phyloP scores from a whole-genome alignment of 1,140 invertebrate species.

The Pseudomyrmex cubaensis region DNA sequence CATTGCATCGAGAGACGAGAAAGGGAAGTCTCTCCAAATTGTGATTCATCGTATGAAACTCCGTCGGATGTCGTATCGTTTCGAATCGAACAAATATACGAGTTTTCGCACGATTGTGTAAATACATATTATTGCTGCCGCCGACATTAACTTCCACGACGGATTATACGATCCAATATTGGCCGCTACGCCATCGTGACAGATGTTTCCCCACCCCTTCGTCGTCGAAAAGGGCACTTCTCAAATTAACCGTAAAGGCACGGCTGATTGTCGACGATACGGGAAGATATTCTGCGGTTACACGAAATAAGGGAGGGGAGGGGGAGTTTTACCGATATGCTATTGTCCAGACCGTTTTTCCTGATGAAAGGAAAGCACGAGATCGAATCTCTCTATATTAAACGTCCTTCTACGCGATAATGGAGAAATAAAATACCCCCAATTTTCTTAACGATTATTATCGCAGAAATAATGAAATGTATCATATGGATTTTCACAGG shows the following conservation, averaged over 20 bases:
- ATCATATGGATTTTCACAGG: background rate
- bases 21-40: background rate
- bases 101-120: conserved; percentile 42
- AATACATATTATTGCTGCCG: conserved; percentile 60
- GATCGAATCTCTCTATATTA: background rate
- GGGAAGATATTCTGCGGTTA: conserved; percentile 41
- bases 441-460: background rate
- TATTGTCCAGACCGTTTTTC: conserved; percentile 13
- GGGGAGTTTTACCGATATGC: background rate
- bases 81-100: conserved; percentile 40
- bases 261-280: conserved; percentile 31
- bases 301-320: background rate
- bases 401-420: background rate
- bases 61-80: conserved; percentile 1
- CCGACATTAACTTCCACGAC: conserved; percentile 69
- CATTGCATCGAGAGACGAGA: background rate
- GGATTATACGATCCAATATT: conserved; percentile 50
- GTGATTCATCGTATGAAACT: conserved; percentile 54
- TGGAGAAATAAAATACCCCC: background rate
- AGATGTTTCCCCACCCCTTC: conserved; percentile 72
- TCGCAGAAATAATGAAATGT: background rate
- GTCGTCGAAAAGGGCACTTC: conserved; percentile 52
- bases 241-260: conserved; percentile 64
- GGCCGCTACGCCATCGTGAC: conserved; percentile 69
- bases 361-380: background rate